Base-by-base conservation (phyloP, 2,888 invertebrate species). In the Cecidostiba fungosa region DNA sequence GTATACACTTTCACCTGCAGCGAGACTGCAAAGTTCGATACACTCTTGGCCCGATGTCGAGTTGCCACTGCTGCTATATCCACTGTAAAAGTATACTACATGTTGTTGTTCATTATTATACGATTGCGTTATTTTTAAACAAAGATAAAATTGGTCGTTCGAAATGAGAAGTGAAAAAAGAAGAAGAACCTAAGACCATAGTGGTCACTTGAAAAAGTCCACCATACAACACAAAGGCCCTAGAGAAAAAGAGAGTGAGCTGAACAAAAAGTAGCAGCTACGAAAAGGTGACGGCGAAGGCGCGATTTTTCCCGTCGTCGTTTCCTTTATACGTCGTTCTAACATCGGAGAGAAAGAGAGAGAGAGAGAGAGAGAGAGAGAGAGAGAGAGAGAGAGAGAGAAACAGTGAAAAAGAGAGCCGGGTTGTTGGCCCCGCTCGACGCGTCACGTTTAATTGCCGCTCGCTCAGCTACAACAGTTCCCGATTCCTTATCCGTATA, bases 1-100 rank as follows among this genome's bases (percentile, higher is more conserved):
- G 79, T 86, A 84, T 69, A 81, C 73, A 85, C 86, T 87, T 87
- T 87, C 85, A 86, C 87, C 85, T 82, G 85, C 26, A 12, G 39
- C 43, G 72, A 43, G 36, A n/a, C 4, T 14, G 66, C 76, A 73
- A 84, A 62, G 87, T 87, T 85, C 85, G 74, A 85, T 81, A 85
- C 77, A 78, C 83, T 77, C 78, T 29, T 32, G 83, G 73, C 77
- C 50, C 54, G 66, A 79, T 16, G 74, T 69, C 54, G 32, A 77
- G 73, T 26, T 14, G 62, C 8, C 3, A 23, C 50, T 70, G 54
- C 47, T 16, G 70, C 39, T n/a, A 39, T n/a, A 77, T 66, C 50
- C 29, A 26, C 47, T n/a, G 23, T 39, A 47, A 43, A 36, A 39
- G 23, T 10, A 19, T 12, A 4, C 16, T 16, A 16, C 32, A 3